Conservation (phyloP, 2,888 invertebrate species). For the Buathra laborator region DNA sequence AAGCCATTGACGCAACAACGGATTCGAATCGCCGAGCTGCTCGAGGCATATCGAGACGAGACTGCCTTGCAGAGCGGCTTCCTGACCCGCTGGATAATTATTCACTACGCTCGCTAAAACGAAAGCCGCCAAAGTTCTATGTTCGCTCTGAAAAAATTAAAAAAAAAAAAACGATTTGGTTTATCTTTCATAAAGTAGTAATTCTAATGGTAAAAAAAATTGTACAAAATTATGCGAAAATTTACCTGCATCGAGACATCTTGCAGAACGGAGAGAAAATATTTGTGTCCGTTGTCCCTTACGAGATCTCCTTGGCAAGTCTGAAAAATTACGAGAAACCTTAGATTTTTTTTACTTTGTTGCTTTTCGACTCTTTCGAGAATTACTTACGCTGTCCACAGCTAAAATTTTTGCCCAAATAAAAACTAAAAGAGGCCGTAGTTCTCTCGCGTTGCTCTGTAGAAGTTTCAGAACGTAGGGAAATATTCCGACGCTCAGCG, state of each 20-base stretch:
- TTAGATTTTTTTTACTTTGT: slow-evolving; percentile 21
- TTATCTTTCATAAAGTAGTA: too few relatives aligned
- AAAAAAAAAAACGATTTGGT: too few relatives aligned
- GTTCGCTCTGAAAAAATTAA: slow-evolving; percentile 88
- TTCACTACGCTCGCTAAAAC: slow-evolving; percentile 97
- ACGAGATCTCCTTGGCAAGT: slow-evolving; percentile 98
- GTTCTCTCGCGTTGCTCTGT: slow-evolving; percentile 97
- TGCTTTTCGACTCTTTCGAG: not conserved
- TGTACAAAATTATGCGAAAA: not conserved
- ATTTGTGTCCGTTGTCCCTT: slow-evolving; percentile 96
- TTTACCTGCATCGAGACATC: slow-evolving; percentile 93
- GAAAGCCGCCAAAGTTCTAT: slow-evolving; percentile 97
- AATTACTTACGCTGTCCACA: slow-evolving; percentile 94
- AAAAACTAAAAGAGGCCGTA: slow-evolving; percentile 97
- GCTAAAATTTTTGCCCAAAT: slow-evolving; percentile 99
- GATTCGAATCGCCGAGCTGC: slow-evolving; percentile 91
- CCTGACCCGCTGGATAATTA: slow-evolving; percentile 95
- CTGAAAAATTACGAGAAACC: slow-evolving; percentile 85
- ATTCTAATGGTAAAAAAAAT: too few relatives aligned
- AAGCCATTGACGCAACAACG: slow-evolving; percentile 93
- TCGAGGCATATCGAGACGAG: slow-evolving; percentile 97
- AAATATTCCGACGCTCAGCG: slow-evolving; percentile 98
- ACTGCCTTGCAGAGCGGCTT: slow-evolving; percentile 95
- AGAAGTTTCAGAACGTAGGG: slow-evolving; percentile 98
- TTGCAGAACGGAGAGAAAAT: slow-evolving; percentile 96